Percentiles rank a stretch among this genome's conserved stretches.
These are phyloP conservation scores for Timandra comae DNA, from an alignment of 2,888 invertebrate genomes.

Conservation along the genomic window DNA sequence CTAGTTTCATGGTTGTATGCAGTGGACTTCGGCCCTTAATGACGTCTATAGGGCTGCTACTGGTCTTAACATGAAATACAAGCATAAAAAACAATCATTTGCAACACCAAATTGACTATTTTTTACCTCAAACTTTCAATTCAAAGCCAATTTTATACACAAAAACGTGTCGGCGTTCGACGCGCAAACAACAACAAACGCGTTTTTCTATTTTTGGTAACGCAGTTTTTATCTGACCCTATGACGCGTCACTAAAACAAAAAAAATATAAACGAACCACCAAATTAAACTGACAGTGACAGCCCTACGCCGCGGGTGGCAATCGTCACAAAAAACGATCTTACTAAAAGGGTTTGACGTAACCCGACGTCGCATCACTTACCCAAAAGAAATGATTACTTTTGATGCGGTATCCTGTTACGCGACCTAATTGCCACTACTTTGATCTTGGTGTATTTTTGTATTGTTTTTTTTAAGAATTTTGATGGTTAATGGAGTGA, in stretches of 20 bases:
- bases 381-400: slow-evolving; percentile 46
- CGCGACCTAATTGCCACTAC: slow-evolving; percentile 57
- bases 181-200: too few species aligned
- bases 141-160: not conserved
- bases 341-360: slow-evolving; percentile 55
- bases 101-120: too few species aligned
- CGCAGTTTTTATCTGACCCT: too few species aligned
- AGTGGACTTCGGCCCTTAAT: slow-evolving; percentile 22
- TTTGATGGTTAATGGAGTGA: slow-evolving; percentile 22
- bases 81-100: not conserved
- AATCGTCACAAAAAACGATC: slow-evolving; percentile 57
- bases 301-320: slow-evolving; percentile 48
- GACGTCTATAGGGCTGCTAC: slow-evolving; percentile 30
- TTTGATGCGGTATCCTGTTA: slow-evolving; percentile 34
- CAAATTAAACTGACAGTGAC: slow-evolving; percentile 16
- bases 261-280: slow-evolving; percentile 7
- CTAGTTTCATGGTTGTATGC: slow-evolving; percentile 30
- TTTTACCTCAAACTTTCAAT: too few species aligned
- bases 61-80: slow-evolving; percentile 15
- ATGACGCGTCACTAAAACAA: not conserved
- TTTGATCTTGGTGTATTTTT: slow-evolving; percentile 54
- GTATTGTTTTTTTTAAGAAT: slow-evolving; percentile 36
- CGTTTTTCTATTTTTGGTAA: too few species aligned
- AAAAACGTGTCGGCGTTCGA: too few species aligned
- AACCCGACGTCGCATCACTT: slow-evolving; percentile 37